Percentiles rank a stretch among this genome's conserved stretches.
These are phyloP conservation scores for Nothocercus nigrocapillus DNA, from an alignment of 2,113 vertebrate genomes.

Conservation along the genomic window DNA sequence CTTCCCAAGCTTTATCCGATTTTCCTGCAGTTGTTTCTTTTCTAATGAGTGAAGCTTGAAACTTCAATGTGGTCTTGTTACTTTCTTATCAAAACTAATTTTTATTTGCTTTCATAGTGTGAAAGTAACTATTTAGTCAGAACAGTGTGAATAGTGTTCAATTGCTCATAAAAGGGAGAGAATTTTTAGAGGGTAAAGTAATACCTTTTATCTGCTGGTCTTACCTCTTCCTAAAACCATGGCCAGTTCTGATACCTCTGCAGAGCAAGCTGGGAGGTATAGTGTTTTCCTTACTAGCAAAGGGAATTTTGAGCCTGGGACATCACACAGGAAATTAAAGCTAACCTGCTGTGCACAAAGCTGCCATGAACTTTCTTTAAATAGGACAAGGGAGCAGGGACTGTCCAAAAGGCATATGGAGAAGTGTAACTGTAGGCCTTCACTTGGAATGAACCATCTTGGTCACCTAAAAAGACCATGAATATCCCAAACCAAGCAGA, in stretches of 20 bases:
- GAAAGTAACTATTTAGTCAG: background rate
- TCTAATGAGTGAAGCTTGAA: background rate
- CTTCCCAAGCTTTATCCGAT: background rate
- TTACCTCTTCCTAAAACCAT: background rate
- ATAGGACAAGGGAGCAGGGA: background rate
- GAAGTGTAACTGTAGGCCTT: fast-evolving
- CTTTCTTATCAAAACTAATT: background rate
- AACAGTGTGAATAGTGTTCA: background rate
- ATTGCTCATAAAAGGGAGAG: background rate
- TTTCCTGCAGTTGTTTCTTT: background rate
- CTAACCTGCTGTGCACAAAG: background rate
- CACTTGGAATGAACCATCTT: background rate
- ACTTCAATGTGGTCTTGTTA: background rate
- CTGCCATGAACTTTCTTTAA: background rate
- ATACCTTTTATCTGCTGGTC: background rate
- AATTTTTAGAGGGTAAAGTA: background rate
- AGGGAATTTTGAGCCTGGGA: background rate
- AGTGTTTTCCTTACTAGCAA: background rate
- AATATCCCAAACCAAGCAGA: background rate
- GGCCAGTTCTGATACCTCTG: too few species aligned
- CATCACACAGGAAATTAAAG: background rate
- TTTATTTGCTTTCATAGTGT: background rate
- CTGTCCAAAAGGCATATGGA: background rate
- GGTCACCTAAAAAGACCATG: background rate
- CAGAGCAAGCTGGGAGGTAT: background rate